Evolutionary conservation across 2,797 vertebrate species (phyloP), one percentile per base, ranked within the genome.

Genomic region (Leptodactylus fallax): DNA sequence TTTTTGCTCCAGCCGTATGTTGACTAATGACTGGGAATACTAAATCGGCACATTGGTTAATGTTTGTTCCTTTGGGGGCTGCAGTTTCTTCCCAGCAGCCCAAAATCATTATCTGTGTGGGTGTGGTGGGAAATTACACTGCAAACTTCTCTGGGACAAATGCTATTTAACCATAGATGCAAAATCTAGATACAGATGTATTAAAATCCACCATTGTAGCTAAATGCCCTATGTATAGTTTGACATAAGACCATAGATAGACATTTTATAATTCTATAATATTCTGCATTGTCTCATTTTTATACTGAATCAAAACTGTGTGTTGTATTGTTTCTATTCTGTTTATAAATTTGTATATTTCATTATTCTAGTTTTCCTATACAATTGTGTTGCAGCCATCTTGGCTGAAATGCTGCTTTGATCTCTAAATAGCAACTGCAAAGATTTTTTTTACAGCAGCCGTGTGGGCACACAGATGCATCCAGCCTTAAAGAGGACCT

Each of bases 11-110:
- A 72, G 45, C 71, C 71, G 19, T 49, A 19, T 74, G 19, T 49
- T 49, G 71, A 74, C 45, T 74, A 74, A 74, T 74, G 71, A 74
- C 71, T 49, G 71, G 71, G 71, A 74, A 74, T 74, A 74, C 45
- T 74, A 69, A 14, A 74, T 74, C 45, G 45, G 45, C 19, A 74
- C 71, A n/a, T 74, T 49, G 71, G 71, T 74, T 74, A 36, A 45
- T 49, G 45, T 36, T 74, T n/a, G 71, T 12, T 74, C 71, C 71
- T 74, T 74, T 74, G 36, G 71, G 71, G 71, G 71, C 71, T 74
- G 17, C 16, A 36, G 45, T 49, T 74, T 49, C 71, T 10, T 49
- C 49, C 45, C 45, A 74, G 45, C 45, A 74, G 45, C 45, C 9
- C 71, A 49, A 49, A 74, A 49, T 25, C 19, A 74, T 74, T 74